Percentiles rank a stretch among this genome's conserved stretches.
Conservation (phyloP, 2,797 vertebrate species). For the Macropus fuliginosus region DNA sequence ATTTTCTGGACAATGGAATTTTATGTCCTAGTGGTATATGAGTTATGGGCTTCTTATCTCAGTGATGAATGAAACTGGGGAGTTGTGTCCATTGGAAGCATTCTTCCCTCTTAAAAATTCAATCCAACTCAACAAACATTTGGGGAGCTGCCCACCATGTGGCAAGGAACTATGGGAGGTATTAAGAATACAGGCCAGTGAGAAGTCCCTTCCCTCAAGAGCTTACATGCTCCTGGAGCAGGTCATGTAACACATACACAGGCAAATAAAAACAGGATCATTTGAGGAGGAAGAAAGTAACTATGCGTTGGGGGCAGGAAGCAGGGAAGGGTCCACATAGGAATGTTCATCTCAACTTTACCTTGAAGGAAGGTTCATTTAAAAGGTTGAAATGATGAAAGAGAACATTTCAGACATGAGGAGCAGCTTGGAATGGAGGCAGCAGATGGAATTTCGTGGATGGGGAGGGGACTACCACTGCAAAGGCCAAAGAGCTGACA, state of each 20-base stretch:
- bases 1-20: background rate
- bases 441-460: background rate
- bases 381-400: background rate
- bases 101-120: background rate
- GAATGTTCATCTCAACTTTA: background rate
- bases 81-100: background rate
- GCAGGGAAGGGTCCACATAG: background rate
- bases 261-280: background rate
- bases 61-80: background rate
- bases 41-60: background rate
- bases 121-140: background rate
- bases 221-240: background rate
- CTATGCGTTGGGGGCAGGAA: background rate
- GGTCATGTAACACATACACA: background rate
- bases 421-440: background rate
- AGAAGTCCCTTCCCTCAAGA: background rate
- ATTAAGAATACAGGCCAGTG: conserved; percentile 9
- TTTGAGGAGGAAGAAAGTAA: background rate
- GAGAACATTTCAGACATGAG: background rate
- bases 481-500: background rate
- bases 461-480: background rate
- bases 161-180: background rate
- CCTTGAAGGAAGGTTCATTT: background rate
- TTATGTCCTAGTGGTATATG: background rate
- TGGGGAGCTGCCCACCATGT: background rate